These are phyloP conservation scores for Gopherus evgoodei DNA, from an alignment of 2,113 vertebrate genomes.

Conservation along the genomic window DNA sequence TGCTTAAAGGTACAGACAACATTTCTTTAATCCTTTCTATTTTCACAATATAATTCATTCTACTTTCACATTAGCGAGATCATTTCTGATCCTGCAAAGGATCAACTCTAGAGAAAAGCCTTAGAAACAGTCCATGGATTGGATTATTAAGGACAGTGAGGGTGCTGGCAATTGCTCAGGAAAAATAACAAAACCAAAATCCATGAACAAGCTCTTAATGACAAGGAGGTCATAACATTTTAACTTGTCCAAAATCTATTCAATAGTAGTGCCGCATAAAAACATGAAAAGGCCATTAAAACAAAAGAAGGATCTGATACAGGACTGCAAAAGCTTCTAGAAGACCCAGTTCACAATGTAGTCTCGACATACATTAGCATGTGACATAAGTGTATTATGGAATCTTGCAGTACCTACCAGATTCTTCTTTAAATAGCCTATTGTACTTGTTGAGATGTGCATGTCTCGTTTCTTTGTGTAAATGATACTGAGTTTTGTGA, in stretches of 20 bases:
- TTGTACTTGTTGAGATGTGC: neutral
- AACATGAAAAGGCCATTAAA: neutral
- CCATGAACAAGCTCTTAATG: neutral
- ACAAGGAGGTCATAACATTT: neutral
- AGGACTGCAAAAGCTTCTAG: neutral
- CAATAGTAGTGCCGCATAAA: neutral
- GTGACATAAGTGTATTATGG: neutral
- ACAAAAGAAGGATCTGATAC: neutral
- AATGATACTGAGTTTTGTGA: slow-evolving; percentile 10
- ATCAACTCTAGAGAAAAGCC: neutral
- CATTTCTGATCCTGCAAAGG: neutral
- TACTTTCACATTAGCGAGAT: neutral
- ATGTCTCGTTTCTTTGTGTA: neutral
- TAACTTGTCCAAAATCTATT: neutral
- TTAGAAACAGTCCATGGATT: accelerated
- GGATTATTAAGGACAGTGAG: neutral
- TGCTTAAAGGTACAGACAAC: no score
- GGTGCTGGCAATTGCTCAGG: neutral
- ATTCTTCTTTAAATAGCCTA: neutral
- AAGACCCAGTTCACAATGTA: neutral
- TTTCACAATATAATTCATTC: no score
- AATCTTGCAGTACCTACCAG: neutral
- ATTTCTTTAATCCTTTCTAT: no score
- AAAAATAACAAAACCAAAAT: neutral
- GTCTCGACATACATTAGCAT: neutral